Percentiles rank a stretch among this genome's conserved stretches.
Evolutionary conservation across 92 coral and sea anemone genomes (phyloP).

Genomic region (Isaurus tuberculatus): DNA sequence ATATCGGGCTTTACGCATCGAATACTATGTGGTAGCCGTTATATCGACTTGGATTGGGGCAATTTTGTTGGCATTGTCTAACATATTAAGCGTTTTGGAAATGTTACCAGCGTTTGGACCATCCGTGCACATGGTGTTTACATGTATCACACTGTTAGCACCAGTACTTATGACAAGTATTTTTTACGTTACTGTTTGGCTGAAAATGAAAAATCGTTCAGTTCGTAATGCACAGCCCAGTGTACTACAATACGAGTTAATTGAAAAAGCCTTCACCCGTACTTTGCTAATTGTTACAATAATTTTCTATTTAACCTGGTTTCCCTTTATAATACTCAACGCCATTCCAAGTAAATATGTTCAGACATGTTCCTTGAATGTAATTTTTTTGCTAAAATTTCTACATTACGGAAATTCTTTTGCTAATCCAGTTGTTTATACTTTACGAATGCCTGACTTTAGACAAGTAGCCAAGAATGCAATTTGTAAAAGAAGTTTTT

Average conservation of each 20-base stretch:
- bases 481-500: background rate
- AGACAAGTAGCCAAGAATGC: conserved; percentile 1
- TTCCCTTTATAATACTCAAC: conserved; percentile 79
- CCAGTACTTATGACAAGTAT: conserved; percentile 52
- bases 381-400: conserved; percentile 57
- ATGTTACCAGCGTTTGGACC: conserved; percentile 1
- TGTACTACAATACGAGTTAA: background rate
- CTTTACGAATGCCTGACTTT: conserved; percentile 82
- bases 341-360: conserved; percentile 19
- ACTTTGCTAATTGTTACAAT: conserved; percentile 72
- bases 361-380: background rate
- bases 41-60: conserved; percentile 69
- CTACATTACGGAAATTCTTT: conserved; percentile 78
- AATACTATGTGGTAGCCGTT: conserved; percentile 55
- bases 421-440: conserved; percentile 81
- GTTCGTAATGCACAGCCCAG: conserved; percentile 26
- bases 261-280: conserved; percentile 64
- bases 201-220: conserved; percentile 52
- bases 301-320: conserved; percentile 77
- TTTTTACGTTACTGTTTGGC: conserved; percentile 70
- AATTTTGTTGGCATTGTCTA: conserved; percentile 53
- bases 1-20: conserved; percentile 59
- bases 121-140: conserved; percentile 56
- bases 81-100: conserved; percentile 51
- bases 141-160: conserved; percentile 64